Conservation (phyloP, 2,888 invertebrate species). For the Ischnura elegans region DNA sequence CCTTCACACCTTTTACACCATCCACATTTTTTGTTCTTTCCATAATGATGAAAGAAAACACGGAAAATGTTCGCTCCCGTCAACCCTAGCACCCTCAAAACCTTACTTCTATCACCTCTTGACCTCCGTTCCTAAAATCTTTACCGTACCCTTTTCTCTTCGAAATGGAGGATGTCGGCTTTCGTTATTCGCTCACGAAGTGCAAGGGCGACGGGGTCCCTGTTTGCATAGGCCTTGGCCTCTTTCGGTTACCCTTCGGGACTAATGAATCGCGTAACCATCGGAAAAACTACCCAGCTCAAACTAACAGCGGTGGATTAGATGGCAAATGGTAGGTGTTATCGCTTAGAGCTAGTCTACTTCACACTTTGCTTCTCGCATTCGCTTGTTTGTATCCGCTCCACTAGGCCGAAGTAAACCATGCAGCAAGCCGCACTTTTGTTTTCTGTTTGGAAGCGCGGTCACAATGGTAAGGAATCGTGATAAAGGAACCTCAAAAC, state of each 20-base stretch:
- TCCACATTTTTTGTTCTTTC: not conserved
- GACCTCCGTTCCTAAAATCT: not conserved
- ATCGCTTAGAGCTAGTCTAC: not conserved
- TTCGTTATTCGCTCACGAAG: not conserved
- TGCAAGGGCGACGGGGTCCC: not conserved
- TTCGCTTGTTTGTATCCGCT: not conserved
- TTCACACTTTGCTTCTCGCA: not conserved
- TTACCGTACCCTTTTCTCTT: not conserved
- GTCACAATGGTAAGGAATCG: not conserved
- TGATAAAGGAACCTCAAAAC: not conserved
- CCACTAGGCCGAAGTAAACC: not conserved
- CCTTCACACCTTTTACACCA: not conserved
- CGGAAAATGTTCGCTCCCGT: not conserved
- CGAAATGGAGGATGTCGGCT: not conserved
- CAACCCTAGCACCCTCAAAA: not conserved
- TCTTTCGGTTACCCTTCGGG: not conserved
- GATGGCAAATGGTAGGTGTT: not conserved
- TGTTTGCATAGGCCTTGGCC: not conserved
- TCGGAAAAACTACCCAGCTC: not conserved
- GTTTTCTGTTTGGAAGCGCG: not conserved
- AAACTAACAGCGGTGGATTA: not conserved
- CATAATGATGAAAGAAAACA: conserved; percentile 40
- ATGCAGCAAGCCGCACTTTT: not conserved
- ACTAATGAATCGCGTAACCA: conserved; percentile 47
- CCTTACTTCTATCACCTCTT: too few species aligned